A percentile compares a stretch with the other conserved stretches of the same genome.
Conservation (phyloP, 2,888 invertebrate genomes). For the Hyposoter dolosus region DNA sequence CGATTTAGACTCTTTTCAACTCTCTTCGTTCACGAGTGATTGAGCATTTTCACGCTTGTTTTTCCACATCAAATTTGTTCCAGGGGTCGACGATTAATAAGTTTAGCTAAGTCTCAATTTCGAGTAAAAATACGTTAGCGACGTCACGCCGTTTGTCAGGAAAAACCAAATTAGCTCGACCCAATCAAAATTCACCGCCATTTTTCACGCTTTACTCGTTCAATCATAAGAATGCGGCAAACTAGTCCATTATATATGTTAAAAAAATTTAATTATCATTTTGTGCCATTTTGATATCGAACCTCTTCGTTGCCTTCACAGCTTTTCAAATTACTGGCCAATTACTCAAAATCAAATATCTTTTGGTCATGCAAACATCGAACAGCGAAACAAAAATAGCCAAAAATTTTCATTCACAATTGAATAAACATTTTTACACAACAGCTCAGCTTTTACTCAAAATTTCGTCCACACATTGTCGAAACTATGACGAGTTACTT, state of each 20-base stretch:
- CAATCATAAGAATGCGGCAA: neutral
- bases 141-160: neutral
- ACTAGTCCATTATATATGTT: neutral
- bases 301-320: neutral
- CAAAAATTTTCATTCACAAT: neutral
- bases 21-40: constrained; percentile 47
- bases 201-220: neutral
- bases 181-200: neutral
- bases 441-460: constrained; percentile 7
- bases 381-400: neutral
- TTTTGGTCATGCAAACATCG: neutral
- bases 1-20: constrained; percentile 53
- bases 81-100: constrained; percentile 8
- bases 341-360: neutral
- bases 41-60: constrained; percentile 69
- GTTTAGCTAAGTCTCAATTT: neutral
- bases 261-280: neutral
- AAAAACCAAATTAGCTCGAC: neutral
- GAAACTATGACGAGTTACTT: constrained; percentile 74
- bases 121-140: neutral
- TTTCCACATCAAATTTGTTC: constrained; percentile 53
- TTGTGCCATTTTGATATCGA: neutral
- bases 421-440: neutral
- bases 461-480: constrained; percentile 78
- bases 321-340: neutral